Evolutionary conservation across 1,140 invertebrate genomes (phyloP).

Genomic region (Brachionus manjavacas): DNA sequence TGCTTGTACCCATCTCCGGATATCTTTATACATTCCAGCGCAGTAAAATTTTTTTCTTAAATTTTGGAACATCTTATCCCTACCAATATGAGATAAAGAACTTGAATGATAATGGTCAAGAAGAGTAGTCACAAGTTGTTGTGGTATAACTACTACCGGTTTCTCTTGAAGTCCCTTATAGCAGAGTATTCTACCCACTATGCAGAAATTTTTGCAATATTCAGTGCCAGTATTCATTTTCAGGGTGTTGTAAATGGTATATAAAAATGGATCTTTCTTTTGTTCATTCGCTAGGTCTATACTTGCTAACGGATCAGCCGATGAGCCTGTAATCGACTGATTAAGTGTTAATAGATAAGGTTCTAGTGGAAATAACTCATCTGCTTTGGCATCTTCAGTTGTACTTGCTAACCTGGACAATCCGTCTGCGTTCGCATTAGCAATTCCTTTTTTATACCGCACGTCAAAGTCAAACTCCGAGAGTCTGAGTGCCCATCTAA

Average conservation of each 20-base stretch:
- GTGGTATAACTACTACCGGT: too few species aligned
- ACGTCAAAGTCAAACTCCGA: constrained; percentile 58
- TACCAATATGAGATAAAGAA: neutral
- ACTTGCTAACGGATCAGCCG: neutral
- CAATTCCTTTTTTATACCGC: constrained; percentile 51
- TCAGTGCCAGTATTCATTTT: too few species aligned
- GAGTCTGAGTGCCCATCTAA: constrained; percentile 58
- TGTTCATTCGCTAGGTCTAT: neutral
- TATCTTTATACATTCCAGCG: neutral
- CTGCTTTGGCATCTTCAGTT: too few species aligned
- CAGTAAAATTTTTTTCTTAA: neutral
- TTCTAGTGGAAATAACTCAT: neutral
- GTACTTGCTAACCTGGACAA: constrained; percentile 45
- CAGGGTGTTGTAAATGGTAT: neutral
- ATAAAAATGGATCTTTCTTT: neutral
- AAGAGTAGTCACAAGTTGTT: too few species aligned
- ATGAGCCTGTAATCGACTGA: too few species aligned
- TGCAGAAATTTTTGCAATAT: too few species aligned
- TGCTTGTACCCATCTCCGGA: neutral
- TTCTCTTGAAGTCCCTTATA: too few species aligned
- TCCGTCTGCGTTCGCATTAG: constrained; percentile 50
- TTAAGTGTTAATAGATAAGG: neutral
- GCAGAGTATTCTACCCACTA: too few species aligned
- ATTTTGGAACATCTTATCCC: neutral
- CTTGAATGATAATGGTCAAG: too few species aligned